Evolutionary conservation across 2,888 invertebrate species (phyloP), one percentile per base, ranked within the genome.

Genomic region (Leptinotarsa tumamoca): DNA sequence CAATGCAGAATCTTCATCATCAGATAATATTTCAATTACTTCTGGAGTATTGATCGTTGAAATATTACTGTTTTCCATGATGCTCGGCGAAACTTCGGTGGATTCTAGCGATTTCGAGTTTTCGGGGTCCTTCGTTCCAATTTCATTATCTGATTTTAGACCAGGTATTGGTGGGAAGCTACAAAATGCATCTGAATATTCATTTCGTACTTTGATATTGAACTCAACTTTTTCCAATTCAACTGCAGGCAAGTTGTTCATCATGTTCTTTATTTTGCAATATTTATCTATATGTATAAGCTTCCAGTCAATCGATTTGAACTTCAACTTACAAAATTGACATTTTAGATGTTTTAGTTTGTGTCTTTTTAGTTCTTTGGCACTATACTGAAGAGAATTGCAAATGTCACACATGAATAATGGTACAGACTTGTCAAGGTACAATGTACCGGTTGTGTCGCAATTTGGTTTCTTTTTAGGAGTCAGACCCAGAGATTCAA

Each of bases 281-380:
- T 18, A 23, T 18, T 71, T 71, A 27, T 80, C 74, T 15, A 82
- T 58, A 67, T 84, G 85, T 15, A 78, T 54, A 14, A 77, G 63
- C 63, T 82, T 82, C 18, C 27, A 33, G 4, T 77, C 77, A 50
- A 83, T 68, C 0, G 79, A 75, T 66, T 75, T 76, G 71, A 84
- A 84, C 67, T 69, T 74, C 7, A 56, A 43, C 68, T 80, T 84
- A 63, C 85, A 85, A 67, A 84, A 83, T 33, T 80, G 82, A 66
- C 85, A 85, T 49, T 75, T 76, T 58, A 80, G 80, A 71, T 84
- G 85, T 66, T 73, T 80, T 3, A 21, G 61, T 61, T 71, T 69
- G 69, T 85, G 85, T 33, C 49, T 73, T 56, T 80, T 81, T 27
- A 85, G 71, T 17, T 80, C 79, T 66, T 67, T 78, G 1, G 75